Base-by-base conservation (phyloP, 2,888 invertebrate genomes). In the Dasypolia templi region DNA sequence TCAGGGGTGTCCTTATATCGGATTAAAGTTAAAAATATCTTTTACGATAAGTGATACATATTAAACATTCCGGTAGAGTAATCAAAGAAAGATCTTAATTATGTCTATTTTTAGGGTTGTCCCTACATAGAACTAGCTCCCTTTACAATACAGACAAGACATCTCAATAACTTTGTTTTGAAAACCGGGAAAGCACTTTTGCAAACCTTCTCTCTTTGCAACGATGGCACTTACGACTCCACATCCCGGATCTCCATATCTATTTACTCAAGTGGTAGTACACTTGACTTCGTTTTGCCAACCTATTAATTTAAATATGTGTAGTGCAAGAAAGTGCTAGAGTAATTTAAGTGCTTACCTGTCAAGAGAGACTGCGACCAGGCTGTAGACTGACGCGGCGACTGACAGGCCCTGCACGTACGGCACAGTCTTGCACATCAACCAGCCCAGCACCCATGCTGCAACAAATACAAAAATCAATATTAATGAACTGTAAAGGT, bases 381-480 rank as follows among this genome's bases (percentile, higher is more conserved):
- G 97, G 89, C 99, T 99, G 97, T 99, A 99, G 83, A 99, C 99
- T 12, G 99, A 99, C 19, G 99, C 99, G 58, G 99, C 99, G 22
- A 99, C 99, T 0, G 99, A 99, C 62, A 99, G 98, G 42, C 99
- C 99, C 95, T 99, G 99, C 88, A 99, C 98, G 94, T 99, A 99
- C 7, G 99, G 99, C 69, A 99, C 99, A 35, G 98, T 98, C 95
- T 99, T 99, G 96, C 99, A 99, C 98, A 99, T 98, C 96, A 98
- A 97, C 97, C 98, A 98, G 70, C 99, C 99, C 55, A 99, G 97
- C 90, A 99, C 98, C 99, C 99, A 99, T 59, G 99, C 99, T 99
- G 97, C 46, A 92, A 94, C 92, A 93, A 92, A 86, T 65, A 86
- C 6, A 64, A 42, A 67, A 29, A 22, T 0, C 0, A 0, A 17